Base-by-base conservation (phyloP, 1,140 invertebrate species). In the Anadara kagoshimensis region DNA sequence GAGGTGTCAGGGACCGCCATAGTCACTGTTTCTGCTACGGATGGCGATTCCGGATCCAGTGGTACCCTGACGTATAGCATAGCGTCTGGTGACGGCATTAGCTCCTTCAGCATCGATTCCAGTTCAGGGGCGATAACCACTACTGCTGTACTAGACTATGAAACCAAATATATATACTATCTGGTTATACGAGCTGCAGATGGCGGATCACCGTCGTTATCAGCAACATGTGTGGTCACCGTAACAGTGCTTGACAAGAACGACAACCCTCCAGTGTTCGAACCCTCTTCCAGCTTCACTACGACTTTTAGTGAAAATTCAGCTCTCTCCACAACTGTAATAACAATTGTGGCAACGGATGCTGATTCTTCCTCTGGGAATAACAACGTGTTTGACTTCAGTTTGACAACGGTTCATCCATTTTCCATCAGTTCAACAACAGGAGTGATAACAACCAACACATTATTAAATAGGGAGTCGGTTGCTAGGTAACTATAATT, bases 71-170 rank as follows among this genome's bases (percentile, higher is more conserved):
- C 49, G 0, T 78, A 77, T 56, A 68, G 69, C 18, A 72, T 72
- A 36, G 58, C 49, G 26, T 73, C 68, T n/a, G 77, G 77, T 11
- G 70, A 72, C 64, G 77, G 75, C 5, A 12, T 57, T 49, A 22
- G 44, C 1, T 58, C 63, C 16, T 81, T 79, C 49, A 43, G 36
- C 3, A 69, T 82, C 12, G 45, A 79, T 26, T 16, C 62, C 24
- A 56, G 24, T 0, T 74, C 69, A n/a, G 80, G 78, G 12, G 59
- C n/a, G 24, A 66, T 82, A 24, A 76, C 67, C 5, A 73, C 75
- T 4, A 41, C 62, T 12, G 26, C 56, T 14, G 54, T 18, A 26
- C 90, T 98, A 22, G 96, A 98, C 86, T 91, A 96, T 44, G 97
- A 99, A 90, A 87, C 92, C 14, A 92, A 91, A 58, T 92, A 93